A percentile compares a stretch with the other conserved stretches of the same genome.
Evolutionary conservation across 2,113 vertebrate genomes (phyloP).

Genomic region (Azemiops feae): DNA sequence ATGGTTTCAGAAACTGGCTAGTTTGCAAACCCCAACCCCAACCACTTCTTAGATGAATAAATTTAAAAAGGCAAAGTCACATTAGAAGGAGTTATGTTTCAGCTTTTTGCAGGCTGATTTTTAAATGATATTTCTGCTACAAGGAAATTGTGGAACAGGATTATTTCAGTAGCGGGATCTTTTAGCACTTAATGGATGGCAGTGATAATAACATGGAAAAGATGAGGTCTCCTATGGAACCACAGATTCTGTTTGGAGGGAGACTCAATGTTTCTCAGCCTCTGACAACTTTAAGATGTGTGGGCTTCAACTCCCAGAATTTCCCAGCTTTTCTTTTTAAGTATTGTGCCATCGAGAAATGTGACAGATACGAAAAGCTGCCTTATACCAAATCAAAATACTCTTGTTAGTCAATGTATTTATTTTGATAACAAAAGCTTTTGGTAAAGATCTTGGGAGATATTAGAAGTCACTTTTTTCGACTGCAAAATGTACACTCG

Average conservation of each 20-base stretch:
- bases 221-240: not conserved
- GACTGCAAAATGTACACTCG: not conserved
- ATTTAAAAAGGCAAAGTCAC: conserved; percentile 21
- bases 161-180: not conserved
- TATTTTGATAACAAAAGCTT: not conserved
- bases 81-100: not conserved
- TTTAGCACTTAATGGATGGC: not conserved
- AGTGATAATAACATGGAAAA: not conserved
- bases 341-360: not conserved
- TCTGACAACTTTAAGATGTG: not conserved
- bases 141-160: not conserved
- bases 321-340: not conserved
- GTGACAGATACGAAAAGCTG: not conserved
- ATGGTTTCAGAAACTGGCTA: conserved; percentile 51
- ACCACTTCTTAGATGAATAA: conserved; percentile 17
- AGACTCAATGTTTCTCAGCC: not conserved
- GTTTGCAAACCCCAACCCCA: conserved; percentile 56
- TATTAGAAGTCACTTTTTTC: not conserved
- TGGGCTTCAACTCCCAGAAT: not conserved
- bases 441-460: not conserved
- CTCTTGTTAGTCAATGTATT: too few species aligned
- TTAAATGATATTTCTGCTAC: not conserved
- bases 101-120: not conserved
- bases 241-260: not conserved
- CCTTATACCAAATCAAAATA: not conserved